Percentiles rank a stretch among this genome's conserved stretches.
phyloP scores from a whole-genome alignment of 1,140 invertebrate genomes.

The Orius laevigatus region DNA sequence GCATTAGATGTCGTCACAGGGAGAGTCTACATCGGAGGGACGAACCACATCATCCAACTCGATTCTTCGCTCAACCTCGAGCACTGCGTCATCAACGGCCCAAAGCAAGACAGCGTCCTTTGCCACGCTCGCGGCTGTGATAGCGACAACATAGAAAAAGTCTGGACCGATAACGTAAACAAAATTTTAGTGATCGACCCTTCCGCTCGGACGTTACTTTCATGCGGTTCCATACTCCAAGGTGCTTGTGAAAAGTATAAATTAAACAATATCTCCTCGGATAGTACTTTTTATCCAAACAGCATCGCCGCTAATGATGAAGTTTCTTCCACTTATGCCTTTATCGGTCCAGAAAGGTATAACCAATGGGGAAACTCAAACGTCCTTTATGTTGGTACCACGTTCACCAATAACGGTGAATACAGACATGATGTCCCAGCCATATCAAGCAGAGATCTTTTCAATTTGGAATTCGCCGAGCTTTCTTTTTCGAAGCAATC shows the following conservation, averaged over 20 bases:
- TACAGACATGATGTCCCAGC: slow-evolving; percentile 88
- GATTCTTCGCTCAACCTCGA: slow-evolving; percentile 29
- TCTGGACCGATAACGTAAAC: slow-evolving; percentile 69
- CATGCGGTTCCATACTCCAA: slow-evolving; percentile 74
- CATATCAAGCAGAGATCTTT: slow-evolving; percentile 68
- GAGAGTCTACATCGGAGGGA: slow-evolving; percentile 38
- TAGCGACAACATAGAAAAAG: slow-evolving; percentile 40
- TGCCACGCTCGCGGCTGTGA: slow-evolving; percentile 73
- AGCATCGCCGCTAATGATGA: slow-evolving; percentile 85
- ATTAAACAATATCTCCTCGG: slow-evolving; percentile 59
- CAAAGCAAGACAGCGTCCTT: slow-evolving; percentile 65
- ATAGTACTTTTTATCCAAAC: slow-evolving; percentile 53
- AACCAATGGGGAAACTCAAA: slow-evolving; percentile 52
- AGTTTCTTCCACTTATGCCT: slow-evolving; percentile 78
- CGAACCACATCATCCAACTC: slow-evolving; percentile 40
- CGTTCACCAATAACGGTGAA: slow-evolving; percentile 81
- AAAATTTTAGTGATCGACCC: slow-evolving; percentile 82
- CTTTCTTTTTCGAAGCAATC: slow-evolving; percentile 75
- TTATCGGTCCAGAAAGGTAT: slow-evolving; percentile 81
- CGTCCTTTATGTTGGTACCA: slow-evolving; percentile 86
- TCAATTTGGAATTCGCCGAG: slow-evolving; percentile 61
- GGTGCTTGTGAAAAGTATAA: slow-evolving; percentile 77
- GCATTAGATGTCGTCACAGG: slow-evolving; percentile 32
- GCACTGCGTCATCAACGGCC: slow-evolving; percentile 36
- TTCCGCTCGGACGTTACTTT: slow-evolving; percentile 60